Conservation (phyloP, 2,797 vertebrate genomes). For the Phrynocephalus forsythii region DNA sequence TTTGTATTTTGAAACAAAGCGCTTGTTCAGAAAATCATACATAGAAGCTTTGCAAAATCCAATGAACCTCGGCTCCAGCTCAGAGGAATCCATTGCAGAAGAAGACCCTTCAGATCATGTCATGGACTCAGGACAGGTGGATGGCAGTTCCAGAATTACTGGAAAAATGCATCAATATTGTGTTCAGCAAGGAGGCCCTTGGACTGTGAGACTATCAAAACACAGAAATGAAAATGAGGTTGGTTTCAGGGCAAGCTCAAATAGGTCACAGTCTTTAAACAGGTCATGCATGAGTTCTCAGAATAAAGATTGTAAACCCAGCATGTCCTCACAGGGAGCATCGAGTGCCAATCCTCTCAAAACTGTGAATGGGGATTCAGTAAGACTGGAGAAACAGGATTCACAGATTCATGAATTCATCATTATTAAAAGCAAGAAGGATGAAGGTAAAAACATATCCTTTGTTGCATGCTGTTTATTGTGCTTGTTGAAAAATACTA, state of each 20-base stretch:
- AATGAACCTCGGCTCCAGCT: constrained; percentile 88
- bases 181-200: constrained; percentile 67
- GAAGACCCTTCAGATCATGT: constrained; percentile 56
- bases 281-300: constrained; percentile 78
- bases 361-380: constrained; percentile 80
- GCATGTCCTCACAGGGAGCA: constrained; percentile 79
- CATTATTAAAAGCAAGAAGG: constrained; percentile 77
- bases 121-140: background rate
- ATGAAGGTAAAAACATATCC: constrained; percentile 76
- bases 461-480: background rate
- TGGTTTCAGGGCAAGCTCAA: constrained; percentile 69
- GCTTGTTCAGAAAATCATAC: constrained; percentile 88
- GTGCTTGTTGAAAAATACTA: background rate
- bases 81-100: constrained; percentile 83
- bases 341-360: constrained; percentile 76
- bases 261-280: constrained; percentile 85
- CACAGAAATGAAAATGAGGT: constrained; percentile 75
- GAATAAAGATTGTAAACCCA: constrained; percentile 78
- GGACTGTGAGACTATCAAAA: constrained; percentile 68
- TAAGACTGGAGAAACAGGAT: constrained; percentile 79
- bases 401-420: constrained; percentile 73
- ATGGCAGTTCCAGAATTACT: background rate
- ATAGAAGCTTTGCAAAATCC: constrained; percentile 90
- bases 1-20: constrained; percentile 78
- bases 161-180: constrained; percentile 12